Percentiles rank a stretch among this genome's conserved stretches.
Evolutionary conservation across 2,888 invertebrate species (phyloP).

Genomic region (Cylindroiulus punctatus): DNA sequence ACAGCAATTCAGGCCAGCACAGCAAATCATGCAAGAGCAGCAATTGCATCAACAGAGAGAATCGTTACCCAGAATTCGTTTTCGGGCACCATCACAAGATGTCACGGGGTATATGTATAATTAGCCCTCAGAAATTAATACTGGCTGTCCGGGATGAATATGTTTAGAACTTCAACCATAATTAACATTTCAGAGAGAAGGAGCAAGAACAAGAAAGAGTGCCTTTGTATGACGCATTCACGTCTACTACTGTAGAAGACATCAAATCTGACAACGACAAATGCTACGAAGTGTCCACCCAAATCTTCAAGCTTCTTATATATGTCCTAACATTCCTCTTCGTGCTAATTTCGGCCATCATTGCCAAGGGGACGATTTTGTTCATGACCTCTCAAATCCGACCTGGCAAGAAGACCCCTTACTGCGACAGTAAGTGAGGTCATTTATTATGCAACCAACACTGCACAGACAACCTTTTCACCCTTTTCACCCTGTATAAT

Average conservation of each 20-base stretch:
- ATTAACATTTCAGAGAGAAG: not conserved
- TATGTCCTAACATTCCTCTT: conserved; percentile 86
- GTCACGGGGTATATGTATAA: too few relatives aligned
- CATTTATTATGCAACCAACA: not conserved
- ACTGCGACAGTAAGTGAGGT: conserved; percentile 76
- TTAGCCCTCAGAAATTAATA: too few relatives aligned
- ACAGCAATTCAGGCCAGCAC: too few relatives aligned
- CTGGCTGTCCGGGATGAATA: too few relatives aligned
- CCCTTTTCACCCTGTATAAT: too few relatives aligned
- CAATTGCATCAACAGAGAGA: too few relatives aligned
- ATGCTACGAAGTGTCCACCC: conserved; percentile 61
- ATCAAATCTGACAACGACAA: not conserved
- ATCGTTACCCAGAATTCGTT: too few relatives aligned
- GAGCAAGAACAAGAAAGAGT: not conserved
- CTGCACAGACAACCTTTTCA: too few relatives aligned
- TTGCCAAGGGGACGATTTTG: conserved; percentile 87
- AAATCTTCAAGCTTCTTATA: conserved; percentile 73
- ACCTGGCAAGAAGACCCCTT: conserved; percentile 77
- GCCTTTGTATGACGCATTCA: not conserved
- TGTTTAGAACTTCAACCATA: not conserved
- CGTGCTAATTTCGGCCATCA: conserved; percentile 84
- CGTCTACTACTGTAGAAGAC: not conserved
- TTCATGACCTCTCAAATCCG: conserved; percentile 92
- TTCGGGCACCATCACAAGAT: too few relatives aligned
- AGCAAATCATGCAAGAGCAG: too few relatives aligned